Evolutionary conservation across 2,113 vertebrate genomes (phyloP).

Genomic region (Penelope pileata): DNA sequence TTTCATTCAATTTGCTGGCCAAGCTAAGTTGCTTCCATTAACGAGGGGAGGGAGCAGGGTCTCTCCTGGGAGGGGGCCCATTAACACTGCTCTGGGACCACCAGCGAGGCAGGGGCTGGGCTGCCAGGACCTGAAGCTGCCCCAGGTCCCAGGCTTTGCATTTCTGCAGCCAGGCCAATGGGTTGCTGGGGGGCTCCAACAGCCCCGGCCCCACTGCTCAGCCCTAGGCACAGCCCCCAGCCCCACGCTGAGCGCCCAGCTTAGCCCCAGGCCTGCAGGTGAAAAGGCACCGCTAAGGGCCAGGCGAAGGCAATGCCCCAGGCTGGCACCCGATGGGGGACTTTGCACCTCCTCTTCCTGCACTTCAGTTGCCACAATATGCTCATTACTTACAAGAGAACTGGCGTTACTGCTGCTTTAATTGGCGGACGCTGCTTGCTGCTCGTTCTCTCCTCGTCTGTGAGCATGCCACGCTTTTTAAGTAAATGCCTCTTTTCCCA

Average conservation of each 20-base stretch:
- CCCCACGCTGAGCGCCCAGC: not conserved
- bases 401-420: not conserved
- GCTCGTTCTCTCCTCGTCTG: not conserved
- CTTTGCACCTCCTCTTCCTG: not conserved
- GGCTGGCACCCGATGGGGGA: not conserved
- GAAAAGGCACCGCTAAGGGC: not conserved
- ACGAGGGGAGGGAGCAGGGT: fast-evolving
- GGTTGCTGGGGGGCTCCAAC: no score
- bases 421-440: not conserved
- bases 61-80: not conserved
- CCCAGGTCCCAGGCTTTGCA: not conserved
- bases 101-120: not conserved
- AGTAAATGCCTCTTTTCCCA: not conserved
- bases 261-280: not conserved
- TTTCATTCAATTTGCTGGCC: not conserved
- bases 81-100: not conserved
- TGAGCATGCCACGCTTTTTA: not conserved
- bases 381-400: not conserved
- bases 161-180: not conserved
- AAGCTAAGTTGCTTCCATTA: not conserved
- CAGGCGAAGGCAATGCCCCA: not conserved
- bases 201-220: not conserved
- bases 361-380: not conserved
- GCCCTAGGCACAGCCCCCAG: not conserved
- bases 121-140: not conserved